A percentile compares a stretch with the other conserved stretches of the same genome.
These are phyloP conservation scores for Himalopsyche tibetana DNA, from an alignment of 2,888 invertebrate genomes.

Conservation along the genomic window DNA sequence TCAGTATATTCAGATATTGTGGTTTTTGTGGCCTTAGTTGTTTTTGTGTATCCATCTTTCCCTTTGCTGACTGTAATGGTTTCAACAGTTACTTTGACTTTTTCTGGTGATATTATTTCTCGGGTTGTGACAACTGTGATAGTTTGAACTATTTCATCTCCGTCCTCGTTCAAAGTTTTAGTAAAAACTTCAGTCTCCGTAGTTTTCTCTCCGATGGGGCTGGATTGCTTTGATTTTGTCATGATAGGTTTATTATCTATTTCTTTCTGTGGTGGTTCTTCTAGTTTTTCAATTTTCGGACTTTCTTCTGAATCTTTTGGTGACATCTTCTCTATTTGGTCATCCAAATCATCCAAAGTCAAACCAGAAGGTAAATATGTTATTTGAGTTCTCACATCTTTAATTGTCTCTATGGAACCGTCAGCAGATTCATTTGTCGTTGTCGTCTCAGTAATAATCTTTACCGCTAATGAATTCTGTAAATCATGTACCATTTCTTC, in stretches of 20 bases:
- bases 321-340: constrained; percentile 27
- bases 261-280: constrained; percentile 66
- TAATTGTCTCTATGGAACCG: constrained; percentile 74
- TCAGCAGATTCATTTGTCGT: constrained; percentile 73
- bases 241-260: constrained; percentile 50
- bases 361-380: constrained; percentile 75
- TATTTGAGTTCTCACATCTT: constrained; percentile 75
- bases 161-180: constrained; percentile 73
- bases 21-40: constrained; percentile 76
- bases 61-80: constrained; percentile 75
- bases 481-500: constrained; percentile 73
- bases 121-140: constrained; percentile 75
- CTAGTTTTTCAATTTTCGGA: background rate
- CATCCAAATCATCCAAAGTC: constrained; percentile 71
- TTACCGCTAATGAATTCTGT: constrained; percentile 72
- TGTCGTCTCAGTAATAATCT: constrained; percentile 74
- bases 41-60: constrained; percentile 74
- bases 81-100: constrained; percentile 74
- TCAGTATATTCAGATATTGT: constrained; percentile 76
- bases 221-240: constrained; percentile 70
- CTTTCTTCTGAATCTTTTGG: constrained; percentile 1
- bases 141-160: constrained; percentile 74
- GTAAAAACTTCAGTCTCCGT: constrained; percentile 75
- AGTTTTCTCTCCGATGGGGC: constrained; percentile 74
- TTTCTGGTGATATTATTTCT: constrained; percentile 75